Base-by-base conservation (phyloP, 2,888 invertebrate species). In the Automeris io region DNA sequence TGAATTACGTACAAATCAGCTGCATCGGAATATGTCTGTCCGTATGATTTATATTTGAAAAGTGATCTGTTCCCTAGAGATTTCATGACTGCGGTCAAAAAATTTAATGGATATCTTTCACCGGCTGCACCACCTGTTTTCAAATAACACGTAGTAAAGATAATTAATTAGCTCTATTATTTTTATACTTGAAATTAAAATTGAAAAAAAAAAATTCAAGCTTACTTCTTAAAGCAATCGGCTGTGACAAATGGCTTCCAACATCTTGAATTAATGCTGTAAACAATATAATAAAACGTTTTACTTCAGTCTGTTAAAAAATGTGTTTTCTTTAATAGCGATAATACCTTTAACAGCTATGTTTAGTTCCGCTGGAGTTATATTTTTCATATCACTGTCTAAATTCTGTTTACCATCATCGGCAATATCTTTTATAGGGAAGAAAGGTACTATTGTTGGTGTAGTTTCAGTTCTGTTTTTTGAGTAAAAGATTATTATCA, bases 211-310 rank as follows among this genome's bases (percentile, higher is more conserved):
- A 19, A 33, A 12, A 13, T 5, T n/a, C 12, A 22, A 1, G 52
- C 77, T 72, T 61, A 80, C 80, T 80, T 59, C 69, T 57, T 35
- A 78, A 19, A 2, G 79, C 78, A 18, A 69, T 47, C 3, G 61
- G 51, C 45, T 80, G 78, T 1, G 80, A 80, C 18, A 80, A 46
- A 58, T 71, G 56, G 38, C 53, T 67, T 1, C 68, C 41, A 0
- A 57, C 72, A 41, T 80, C 80, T 31, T 59, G 50, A 22, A 76
- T 52, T 33, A 67, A 42, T 39, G 61, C 80, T 80, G 59, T 5
- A 58, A 66, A 40, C 11, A 38, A 39, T 11, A 40, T 12, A 38
- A 39, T 11, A 40, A 39, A 21, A 41, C 2, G 12, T 19, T 37
- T 13, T 3, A 16, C n/a, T 9, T 31, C 12, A 8, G 6, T 1